Percentiles rank a stretch among this genome's conserved stretches.
phyloP scores from a whole-genome alignment of 1,140 invertebrate species.

The Calliphora vicina region DNA sequence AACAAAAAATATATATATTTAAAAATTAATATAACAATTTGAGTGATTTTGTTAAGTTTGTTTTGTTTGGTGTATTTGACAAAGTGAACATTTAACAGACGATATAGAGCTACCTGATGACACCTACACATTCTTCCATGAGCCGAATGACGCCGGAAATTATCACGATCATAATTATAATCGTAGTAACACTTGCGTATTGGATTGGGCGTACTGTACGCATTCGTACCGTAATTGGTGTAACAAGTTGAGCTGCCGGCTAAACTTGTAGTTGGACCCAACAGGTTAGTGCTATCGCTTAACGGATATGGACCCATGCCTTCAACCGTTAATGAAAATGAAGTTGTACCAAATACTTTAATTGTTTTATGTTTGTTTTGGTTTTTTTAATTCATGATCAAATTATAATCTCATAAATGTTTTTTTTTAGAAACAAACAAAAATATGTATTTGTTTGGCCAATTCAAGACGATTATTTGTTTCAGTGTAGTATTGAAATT shows the following conservation, averaged over 20 bases:
- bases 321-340: conserved; percentile 64
- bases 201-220: conserved; percentile 59
- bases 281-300: conserved; percentile 62
- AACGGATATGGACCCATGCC: conserved; percentile 64
- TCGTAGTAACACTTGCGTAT: conserved; percentile 61
- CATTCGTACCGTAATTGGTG: conserved; percentile 62
- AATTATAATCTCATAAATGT: not conserved
- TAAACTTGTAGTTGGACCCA: conserved; percentile 57
- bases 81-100: not conserved
- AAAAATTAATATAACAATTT: not conserved
- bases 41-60: not conserved
- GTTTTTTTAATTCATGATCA: conserved; percentile 15
- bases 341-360: conserved; percentile 63
- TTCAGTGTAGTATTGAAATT: conserved; percentile 1
- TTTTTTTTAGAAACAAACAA: not conserved
- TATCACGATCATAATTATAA: conserved; percentile 55
- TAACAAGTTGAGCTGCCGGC: conserved; percentile 53
- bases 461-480: not conserved
- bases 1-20: not conserved
- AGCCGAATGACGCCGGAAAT: conserved; percentile 61
- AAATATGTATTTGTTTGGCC: not conserved
- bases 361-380: conserved; percentile 41
- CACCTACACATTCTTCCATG: conserved; percentile 62
- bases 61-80: not conserved
- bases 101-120: conserved; percentile 43